phyloP scores from a whole-genome alignment of 1,140 invertebrate genomes.

The Drosophila cardini region DNA sequence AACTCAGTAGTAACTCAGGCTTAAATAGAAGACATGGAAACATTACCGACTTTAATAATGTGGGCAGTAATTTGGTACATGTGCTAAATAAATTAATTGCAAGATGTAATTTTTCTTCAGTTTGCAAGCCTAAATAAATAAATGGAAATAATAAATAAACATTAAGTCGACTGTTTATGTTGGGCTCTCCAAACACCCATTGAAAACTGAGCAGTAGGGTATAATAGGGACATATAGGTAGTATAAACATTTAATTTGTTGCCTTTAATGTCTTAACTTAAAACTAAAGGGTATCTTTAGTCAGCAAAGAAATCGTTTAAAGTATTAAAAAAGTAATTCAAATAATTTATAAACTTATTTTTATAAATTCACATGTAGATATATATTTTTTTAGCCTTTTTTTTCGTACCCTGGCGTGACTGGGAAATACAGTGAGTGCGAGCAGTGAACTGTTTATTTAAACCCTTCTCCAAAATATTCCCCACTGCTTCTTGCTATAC shows the following conservation, averaged over 20 bases:
- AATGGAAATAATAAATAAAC: slow-evolving; percentile 11
- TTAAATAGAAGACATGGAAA: not conserved
- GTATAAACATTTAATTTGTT: too few species aligned
- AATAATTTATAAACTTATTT: slow-evolving; percentile 16
- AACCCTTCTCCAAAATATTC: not conserved
- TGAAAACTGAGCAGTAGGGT: not conserved
- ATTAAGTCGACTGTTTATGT: not conserved
- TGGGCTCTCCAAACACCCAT: not conserved
- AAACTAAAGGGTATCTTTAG: slow-evolving; percentile 1
- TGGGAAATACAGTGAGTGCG: not conserved
- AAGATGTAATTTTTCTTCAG: not conserved
- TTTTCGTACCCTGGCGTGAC: slow-evolving; percentile 7
- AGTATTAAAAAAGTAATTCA: too few species aligned
- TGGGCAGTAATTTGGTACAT: not conserved
- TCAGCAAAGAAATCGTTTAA: too few species aligned
- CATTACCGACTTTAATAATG: slow-evolving; percentile 8
- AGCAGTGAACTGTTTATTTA: slow-evolving; percentile 25
- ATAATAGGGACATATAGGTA: not conserved
- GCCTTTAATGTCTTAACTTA: too few species aligned
- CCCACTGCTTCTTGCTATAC: not conserved
- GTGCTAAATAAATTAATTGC: slow-evolving; percentile 17
- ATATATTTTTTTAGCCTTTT: slow-evolving; percentile 38
- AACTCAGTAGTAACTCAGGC: not conserved
- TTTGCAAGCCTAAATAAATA: slow-evolving; percentile 16
- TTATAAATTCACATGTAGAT: slow-evolving; percentile 44